Conservation (phyloP, 2,797 vertebrate genomes). For the Aeoliscus strigatus region DNA sequence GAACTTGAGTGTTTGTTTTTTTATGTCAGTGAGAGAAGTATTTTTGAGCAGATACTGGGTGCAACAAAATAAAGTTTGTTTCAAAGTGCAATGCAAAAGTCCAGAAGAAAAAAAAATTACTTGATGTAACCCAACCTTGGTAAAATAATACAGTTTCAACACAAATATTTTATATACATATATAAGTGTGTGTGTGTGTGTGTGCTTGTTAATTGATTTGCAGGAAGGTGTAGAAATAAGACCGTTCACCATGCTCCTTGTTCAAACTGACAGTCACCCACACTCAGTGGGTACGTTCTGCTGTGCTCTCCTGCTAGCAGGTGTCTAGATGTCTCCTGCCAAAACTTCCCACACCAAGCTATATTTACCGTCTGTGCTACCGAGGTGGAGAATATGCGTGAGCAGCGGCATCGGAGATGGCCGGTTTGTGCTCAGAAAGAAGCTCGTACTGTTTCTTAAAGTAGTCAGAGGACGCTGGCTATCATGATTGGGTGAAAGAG, state of each 20-base stretch:
- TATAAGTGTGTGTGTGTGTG: too few relatives aligned
- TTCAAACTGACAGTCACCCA: conserved; percentile 66
- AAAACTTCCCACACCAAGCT: conserved; percentile 68
- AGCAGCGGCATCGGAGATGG: conserved; percentile 53
- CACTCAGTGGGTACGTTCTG: conserved; percentile 57
- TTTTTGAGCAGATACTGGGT: too few relatives aligned
- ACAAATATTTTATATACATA: too few relatives aligned
- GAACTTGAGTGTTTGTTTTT: too few relatives aligned
- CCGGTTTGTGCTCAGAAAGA: conserved; percentile 47
- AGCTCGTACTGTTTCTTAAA: conserved; percentile 24
- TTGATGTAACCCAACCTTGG: too few relatives aligned
- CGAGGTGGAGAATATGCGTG: conserved; percentile 52
- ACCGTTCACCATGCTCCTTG: conserved; percentile 33
- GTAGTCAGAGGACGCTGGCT: too few relatives aligned
- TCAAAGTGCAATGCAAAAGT: too few relatives aligned
- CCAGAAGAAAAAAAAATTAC: too few relatives aligned
- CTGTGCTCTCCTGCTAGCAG: conserved; percentile 47
- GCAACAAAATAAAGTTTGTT: too few relatives aligned
- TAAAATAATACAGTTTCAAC: too few relatives aligned
- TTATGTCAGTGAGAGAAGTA: too few relatives aligned
- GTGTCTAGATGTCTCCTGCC: conserved; percentile 61
- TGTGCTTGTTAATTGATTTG: conserved; percentile 13
- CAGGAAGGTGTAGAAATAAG: conserved; percentile 25
- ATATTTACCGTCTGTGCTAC: conserved; percentile 64
- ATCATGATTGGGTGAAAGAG: too few relatives aligned